Base-by-base conservation (phyloP, 2,797 vertebrate genomes). In the Anas flavirostris region DNA sequence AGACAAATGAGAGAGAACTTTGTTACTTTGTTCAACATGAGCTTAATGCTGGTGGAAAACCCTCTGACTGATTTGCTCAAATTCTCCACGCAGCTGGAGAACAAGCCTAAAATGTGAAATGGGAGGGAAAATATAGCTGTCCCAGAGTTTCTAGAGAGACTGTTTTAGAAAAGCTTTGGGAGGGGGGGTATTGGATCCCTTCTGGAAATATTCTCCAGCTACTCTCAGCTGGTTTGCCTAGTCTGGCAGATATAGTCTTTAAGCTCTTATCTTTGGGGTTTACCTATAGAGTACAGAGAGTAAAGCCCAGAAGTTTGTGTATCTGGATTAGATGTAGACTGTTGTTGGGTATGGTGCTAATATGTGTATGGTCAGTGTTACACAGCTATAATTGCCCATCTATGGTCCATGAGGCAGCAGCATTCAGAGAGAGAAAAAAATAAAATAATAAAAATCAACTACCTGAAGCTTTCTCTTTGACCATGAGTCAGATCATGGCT, bases 351-450 rank as follows among this genome's bases (percentile, higher is more conserved):
- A 23, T 82, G 21, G 25, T 75, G 44, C 0, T 46, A 16, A 9
- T 19, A 48, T 0, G 0, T 44, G 12, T 44, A 1, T 7, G 19
- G 12, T 21, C 63, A 59, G 43, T 19, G 6, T 1, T 22, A 15
- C 26, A 9, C 2, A 3, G 13, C 31, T 33, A 1, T 25, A 59
- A 23, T 5, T 63, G 28, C 9, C 6, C 17, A 7, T 46, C 44
- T 44, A 1, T 0, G 1, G 31, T 50, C 37, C 75, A 4, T 21
- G 63, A 78, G 39, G 22, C 28, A 74, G 28, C 26, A 37, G 10
- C n/a, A 72, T 43, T 56, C 53, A 82, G 41, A 62, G 37, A 25
- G 39, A 77, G 21, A 10, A 33, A 22, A 3, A 39, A 73, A 21
- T 12, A 43, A 18, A 12, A 33, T 18, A 3, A 44, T 74, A 23